These are phyloP conservation scores for Electrona antarctica DNA, from an alignment of 2,113 vertebrate species.

Conservation along the genomic window DNA sequence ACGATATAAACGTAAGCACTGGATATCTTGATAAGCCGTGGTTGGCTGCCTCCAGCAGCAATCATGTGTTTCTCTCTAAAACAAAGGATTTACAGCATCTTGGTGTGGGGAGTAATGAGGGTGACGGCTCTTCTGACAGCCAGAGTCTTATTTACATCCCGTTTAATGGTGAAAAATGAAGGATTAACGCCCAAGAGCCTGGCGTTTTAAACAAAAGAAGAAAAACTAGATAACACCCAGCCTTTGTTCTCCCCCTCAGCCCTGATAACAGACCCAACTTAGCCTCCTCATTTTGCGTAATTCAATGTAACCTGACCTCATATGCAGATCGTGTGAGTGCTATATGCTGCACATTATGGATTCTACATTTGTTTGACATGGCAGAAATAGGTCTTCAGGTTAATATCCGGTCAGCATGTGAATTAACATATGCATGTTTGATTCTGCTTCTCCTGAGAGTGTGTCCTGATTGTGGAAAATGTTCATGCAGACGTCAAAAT, in stretches of 20 bases:
- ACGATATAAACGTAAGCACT: constrained; percentile 25
- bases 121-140: constrained; percentile 61
- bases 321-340: constrained; percentile 38
- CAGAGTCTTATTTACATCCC: constrained; percentile 63
- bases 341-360: not conserved
- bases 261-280: constrained; percentile 25
- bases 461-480: constrained; percentile 74
- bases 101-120: constrained; percentile 64
- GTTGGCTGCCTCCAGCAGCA: constrained; percentile 61
- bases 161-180: constrained; percentile 69
- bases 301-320: constrained; percentile 50
- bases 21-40: constrained; percentile 60
- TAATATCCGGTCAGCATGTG: constrained; percentile 63
- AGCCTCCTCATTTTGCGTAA: constrained; percentile 2
- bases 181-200: constrained; percentile 70
- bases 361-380: constrained; percentile 26
- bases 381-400: constrained; percentile 65
- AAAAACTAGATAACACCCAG: constrained; percentile 39
- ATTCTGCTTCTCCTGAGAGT: constrained; percentile 54
- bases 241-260: constrained; percentile 31
- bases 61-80: constrained; percentile 69
- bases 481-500: constrained; percentile 74
- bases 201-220: constrained; percentile 55
- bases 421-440: constrained; percentile 65
- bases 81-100: constrained; percentile 70